phyloP scores from a whole-genome alignment of 2,113 vertebrate genomes.

The Chaetorhynchus papuensis region DNA sequence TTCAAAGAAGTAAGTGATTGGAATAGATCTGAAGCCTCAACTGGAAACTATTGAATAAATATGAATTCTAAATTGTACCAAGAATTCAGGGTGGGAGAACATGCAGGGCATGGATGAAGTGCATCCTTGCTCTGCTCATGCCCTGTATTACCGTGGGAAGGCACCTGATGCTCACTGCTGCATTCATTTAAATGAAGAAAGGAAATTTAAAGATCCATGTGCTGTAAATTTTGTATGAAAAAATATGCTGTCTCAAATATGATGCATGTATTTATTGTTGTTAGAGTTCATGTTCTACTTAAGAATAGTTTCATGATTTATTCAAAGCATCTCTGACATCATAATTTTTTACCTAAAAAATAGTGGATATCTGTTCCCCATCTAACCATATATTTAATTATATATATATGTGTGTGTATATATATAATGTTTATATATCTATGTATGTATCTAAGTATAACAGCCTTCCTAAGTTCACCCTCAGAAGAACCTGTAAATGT shows the following conservation, averaged over 20 bases:
- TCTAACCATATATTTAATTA: neutral
- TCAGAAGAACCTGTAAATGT: neutral
- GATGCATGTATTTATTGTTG: neutral
- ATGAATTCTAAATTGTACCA: neutral
- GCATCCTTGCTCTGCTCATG: rapidly evolving
- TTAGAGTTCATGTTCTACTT: neutral
- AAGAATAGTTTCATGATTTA: neutral
- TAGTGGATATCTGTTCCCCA: neutral
- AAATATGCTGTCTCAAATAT: neutral
- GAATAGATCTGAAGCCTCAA: neutral
- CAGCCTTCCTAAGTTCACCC: neutral
- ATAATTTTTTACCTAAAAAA: neutral
- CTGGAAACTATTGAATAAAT: neutral
- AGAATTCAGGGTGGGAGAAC: neutral
- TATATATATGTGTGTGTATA: no score
- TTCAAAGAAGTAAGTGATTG: neutral
- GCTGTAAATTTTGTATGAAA: neutral
- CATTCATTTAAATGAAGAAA: neutral
- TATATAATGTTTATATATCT: neutral
- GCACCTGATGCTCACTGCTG: neutral
- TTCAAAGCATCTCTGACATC: neutral
- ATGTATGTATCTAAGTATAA: neutral
- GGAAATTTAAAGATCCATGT: neutral
- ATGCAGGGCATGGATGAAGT: neutral
- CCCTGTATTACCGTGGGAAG: neutral